Conservation (phyloP, 2,888 invertebrate genomes). For the Tortricodes alternella region DNA sequence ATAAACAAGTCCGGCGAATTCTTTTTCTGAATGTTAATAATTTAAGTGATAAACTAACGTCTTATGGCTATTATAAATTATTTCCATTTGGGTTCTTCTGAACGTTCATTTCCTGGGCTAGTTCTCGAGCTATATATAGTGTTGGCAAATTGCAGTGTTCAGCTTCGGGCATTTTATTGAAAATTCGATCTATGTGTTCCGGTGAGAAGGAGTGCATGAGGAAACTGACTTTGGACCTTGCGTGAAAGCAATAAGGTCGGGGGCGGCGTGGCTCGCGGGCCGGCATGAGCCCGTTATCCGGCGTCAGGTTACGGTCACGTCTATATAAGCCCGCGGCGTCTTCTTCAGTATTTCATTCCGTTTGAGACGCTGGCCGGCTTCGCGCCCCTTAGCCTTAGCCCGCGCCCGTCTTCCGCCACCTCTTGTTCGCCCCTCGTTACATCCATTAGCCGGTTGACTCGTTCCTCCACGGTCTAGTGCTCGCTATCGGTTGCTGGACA, state of each 20-base stretch:
- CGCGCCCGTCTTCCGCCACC: slow-evolving; percentile 56
- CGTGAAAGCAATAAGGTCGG: slow-evolving; percentile 53
- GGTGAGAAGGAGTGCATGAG: slow-evolving; percentile 53
- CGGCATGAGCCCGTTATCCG: slow-evolving; percentile 76
- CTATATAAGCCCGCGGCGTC: slow-evolving; percentile 81
- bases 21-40: no score
- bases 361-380: slow-evolving; percentile 71
- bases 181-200: slow-evolving; percentile 78
- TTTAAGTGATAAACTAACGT: no score
- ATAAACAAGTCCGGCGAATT: no score
- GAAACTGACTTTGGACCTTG: slow-evolving; percentile 49
- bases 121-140: slow-evolving; percentile 50
- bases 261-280: slow-evolving; percentile 53
- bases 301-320: slow-evolving; percentile 82
- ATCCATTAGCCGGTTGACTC: slow-evolving; percentile 54
- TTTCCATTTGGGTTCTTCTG: no score
- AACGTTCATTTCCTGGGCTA: slow-evolving; percentile 50
- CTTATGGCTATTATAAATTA: no score
- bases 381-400: slow-evolving; percentile 59
- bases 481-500: slow-evolving; percentile 59
- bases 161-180: slow-evolving; percentile 78
- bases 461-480: slow-evolving; percentile 65
- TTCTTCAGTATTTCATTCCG: slow-evolving; percentile 82
- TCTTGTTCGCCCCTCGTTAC: slow-evolving; percentile 48
- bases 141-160: slow-evolving; percentile 74